A percentile compares a stretch with the other conserved stretches of the same genome.
Evolutionary conservation across 2,113 vertebrate genomes (phyloP).

Genomic region (Cyanistes caeruleus): DNA sequence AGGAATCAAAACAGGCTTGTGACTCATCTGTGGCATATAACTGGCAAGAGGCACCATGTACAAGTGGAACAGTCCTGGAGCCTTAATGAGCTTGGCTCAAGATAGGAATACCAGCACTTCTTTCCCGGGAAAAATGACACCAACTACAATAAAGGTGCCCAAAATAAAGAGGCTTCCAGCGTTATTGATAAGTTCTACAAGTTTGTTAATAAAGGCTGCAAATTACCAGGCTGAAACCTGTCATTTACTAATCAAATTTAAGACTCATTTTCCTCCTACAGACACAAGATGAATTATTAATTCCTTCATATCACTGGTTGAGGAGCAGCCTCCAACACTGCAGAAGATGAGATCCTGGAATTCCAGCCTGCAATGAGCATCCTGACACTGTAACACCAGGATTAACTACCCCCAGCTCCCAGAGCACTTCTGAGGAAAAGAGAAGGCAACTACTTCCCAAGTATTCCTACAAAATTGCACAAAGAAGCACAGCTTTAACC

Average conservation of each 20-base stretch:
- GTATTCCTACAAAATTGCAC: accelerated
- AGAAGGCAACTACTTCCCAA: accelerated
- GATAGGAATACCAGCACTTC: neutral
- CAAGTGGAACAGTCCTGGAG: neutral
- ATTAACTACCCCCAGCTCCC: neutral
- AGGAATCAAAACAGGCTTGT: slow-evolving; percentile 9
- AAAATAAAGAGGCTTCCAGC: neutral
- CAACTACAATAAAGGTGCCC: neutral
- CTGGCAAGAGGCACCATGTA: neutral
- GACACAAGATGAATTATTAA: slow-evolving; percentile 67
- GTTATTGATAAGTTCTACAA: slow-evolving; percentile 48
- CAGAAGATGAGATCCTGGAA: slow-evolving; percentile 3
- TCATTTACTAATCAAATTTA: slow-evolving; percentile 71
- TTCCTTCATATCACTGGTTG: slow-evolving; percentile 44
- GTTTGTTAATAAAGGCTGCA: slow-evolving; percentile 68
- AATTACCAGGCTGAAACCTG: slow-evolving; percentile 69
- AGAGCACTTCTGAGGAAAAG: neutral
- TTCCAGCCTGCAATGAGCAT: neutral
- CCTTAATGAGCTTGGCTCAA: neutral
- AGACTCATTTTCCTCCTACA: slow-evolving; percentile 64
- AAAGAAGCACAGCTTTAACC: neutral
- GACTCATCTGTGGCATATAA: slow-evolving; percentile 9
- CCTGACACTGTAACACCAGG: accelerated
- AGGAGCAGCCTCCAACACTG: slow-evolving; percentile 42
- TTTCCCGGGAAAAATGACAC: neutral